phyloP scores from a whole-genome alignment of 2,113 vertebrate species.

The Bufo bufo region DNA sequence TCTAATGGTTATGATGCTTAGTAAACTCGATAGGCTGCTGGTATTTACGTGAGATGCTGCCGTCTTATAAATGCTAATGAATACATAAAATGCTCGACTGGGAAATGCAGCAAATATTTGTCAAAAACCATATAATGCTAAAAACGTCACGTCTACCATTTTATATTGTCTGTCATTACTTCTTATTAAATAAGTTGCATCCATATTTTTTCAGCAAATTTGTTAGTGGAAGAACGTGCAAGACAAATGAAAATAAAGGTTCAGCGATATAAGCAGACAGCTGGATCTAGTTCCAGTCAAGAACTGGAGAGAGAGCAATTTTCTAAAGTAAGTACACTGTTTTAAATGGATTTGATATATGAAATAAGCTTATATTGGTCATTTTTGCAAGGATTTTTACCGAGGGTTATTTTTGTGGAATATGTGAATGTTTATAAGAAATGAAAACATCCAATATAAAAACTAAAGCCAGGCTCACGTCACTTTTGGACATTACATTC shows the following conservation, averaged over 20 bases:
- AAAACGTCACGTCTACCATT: background rate
- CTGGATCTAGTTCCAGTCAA: conserved; percentile 91
- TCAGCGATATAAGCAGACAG: conserved; percentile 88
- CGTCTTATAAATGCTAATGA: background rate
- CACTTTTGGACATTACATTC: no score
- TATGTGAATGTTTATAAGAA: no score
- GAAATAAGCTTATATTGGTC: background rate
- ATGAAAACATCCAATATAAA: no score
- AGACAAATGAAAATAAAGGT: conserved; percentile 93
- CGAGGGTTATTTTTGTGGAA: no score
- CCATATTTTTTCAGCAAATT: conserved; percentile 77
- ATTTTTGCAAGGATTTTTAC: no score
- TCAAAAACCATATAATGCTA: background rate
- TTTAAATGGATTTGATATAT: background rate
- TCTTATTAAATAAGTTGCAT: background rate
- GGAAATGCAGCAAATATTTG: background rate
- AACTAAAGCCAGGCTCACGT: no score
- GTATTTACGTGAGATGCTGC: background rate
- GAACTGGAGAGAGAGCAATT: conserved; percentile 88
- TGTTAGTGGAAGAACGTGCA: conserved; percentile 89
- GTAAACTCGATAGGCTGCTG: background rate
- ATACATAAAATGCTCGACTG: background rate
- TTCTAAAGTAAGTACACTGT: conserved; percentile 74
- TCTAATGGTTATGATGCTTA: background rate
- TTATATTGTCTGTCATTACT: background rate